These are phyloP conservation scores for Antedon mediterranea DNA, from an alignment of 53 echinoderm and acorn worm species.

Conservation along the genomic window DNA sequence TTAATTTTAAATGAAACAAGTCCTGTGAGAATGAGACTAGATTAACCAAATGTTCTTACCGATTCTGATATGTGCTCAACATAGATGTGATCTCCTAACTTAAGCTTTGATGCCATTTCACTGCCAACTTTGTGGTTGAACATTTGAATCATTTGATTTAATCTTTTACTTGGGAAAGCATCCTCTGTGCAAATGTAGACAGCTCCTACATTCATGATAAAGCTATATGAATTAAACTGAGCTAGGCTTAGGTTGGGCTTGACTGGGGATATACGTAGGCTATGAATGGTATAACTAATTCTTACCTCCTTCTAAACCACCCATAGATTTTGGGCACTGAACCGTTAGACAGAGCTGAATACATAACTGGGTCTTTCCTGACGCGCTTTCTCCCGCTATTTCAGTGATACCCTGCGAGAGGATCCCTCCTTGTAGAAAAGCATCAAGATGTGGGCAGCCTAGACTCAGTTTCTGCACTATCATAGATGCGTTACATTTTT, in stretches of 20 bases:
- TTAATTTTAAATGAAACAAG: too few relatives aligned
- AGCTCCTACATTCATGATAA: too few relatives aligned
- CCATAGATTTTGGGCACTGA: conserved; percentile 37
- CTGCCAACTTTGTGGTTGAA: conserved; percentile 35
- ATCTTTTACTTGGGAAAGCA: conserved; percentile 84
- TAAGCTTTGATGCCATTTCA: conserved; percentile 25
- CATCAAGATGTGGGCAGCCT: conserved; percentile 70
- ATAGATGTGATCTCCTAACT: conserved; percentile 78
- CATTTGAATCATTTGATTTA: conserved; percentile 69
- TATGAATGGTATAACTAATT: too few relatives aligned
- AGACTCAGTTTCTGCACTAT: conserved; percentile 29
- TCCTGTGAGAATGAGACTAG: too few relatives aligned
- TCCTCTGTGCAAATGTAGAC: conserved; percentile 95
- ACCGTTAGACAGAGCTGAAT: conserved; percentile 86
- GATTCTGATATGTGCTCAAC: conserved; percentile 89
- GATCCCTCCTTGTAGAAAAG: conserved; percentile 74
- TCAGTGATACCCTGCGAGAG: conserved; percentile 76
- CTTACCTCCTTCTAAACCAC: conserved; percentile 70
- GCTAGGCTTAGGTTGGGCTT: too few relatives aligned
- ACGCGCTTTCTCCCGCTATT: conserved; percentile 86
- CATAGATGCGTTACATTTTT: conserved; percentile 22
- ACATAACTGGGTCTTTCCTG: conserved; percentile 88
- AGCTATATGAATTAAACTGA: too few relatives aligned
- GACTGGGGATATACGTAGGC: too few relatives aligned
- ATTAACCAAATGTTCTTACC: conserved; percentile 20